A percentile compares a stretch with the other conserved stretches of the same genome.
Evolutionary conservation across 2,113 vertebrate genomes (phyloP).

Genomic region (Tyto alba): DNA sequence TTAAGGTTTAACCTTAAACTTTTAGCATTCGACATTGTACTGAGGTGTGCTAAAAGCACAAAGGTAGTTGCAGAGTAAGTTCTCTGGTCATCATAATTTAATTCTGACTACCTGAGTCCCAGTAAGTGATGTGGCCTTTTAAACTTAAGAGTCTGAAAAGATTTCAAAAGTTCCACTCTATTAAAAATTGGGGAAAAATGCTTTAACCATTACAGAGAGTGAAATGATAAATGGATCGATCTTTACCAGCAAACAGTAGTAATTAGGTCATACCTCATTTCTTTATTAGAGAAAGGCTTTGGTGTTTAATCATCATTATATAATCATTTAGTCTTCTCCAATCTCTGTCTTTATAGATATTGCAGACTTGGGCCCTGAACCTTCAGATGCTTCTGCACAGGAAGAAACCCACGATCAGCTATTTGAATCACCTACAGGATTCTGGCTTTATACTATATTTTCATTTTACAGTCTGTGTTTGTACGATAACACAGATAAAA

Average conservation of each 20-base stretch:
- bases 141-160: not conserved
- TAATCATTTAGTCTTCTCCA: constrained; percentile 58
- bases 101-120: not conserved
- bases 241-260: constrained; percentile 65
- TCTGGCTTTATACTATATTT: not conserved
- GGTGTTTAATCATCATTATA: constrained; percentile 73
- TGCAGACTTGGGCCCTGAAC: not conserved
- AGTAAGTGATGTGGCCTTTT: not conserved
- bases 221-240: constrained; percentile 73
- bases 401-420: not conserved
- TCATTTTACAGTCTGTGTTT: not conserved
- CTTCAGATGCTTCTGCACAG: not conserved
- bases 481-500: constrained; percentile 12
- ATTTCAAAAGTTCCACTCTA: constrained; percentile 42
- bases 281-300: constrained; percentile 63
- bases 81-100: not conserved
- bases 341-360: not conserved
- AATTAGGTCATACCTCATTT: constrained; percentile 74
- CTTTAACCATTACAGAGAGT: constrained; percentile 26
- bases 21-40: not conserved
- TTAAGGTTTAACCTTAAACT: not conserved
- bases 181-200: not conserved
- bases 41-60: not conserved
- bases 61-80: not conserved
- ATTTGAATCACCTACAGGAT: not conserved